Base-by-base conservation (phyloP, 92 coral and sea anemone species). In the Phenganax marumi region DNA sequence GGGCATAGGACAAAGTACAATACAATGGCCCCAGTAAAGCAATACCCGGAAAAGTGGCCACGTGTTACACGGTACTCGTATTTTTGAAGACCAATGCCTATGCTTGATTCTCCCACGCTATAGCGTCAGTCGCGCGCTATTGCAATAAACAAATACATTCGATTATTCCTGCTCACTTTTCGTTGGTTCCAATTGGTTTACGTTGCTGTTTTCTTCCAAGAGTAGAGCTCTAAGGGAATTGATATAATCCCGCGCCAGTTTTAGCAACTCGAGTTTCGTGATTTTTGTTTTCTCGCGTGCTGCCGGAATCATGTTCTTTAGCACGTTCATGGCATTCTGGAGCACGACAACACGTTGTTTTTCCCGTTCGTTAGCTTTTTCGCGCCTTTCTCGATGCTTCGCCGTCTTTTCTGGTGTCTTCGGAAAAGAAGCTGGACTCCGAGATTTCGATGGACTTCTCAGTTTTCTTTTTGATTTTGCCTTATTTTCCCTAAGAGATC, bases 251-350 rank as follows among this genome's bases (percentile, higher is more conserved):
- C 86, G 96, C 4, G 99, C 99, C 39, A 96, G 89, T 83, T 87
- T 86, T 21, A 96, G 81, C 71, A 92, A 76, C 68, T 96, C 93
- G 51, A 96, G 79, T 84, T 96, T 96, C 22, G 99, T 96, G 56
- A 96, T 78, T 81, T 92, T 96, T 21, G 91, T 87, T 79, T 89
- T 93, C 85, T 85, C 88, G 24, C 85, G 85, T 1, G 99, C 91
- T 81, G 89, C 90, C 2, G 99, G 99, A 19, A 96, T 91, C 10
- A 89, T 92, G 55, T 89, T 92, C 55, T 97, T 82, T 11, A 96
- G 76, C 0, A 94, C 99, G 57, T 92, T 97, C 96, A 96, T 90
- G 0, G 99, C 99, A 46, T 91, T 92, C 39, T 96, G 92, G 0
- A 92, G 91, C 6, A 97, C 91, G 66, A 92, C 96, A 25, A 96